phyloP scores from a whole-genome alignment of 2,888 invertebrate genomes.

The Fragum whitleyi region DNA sequence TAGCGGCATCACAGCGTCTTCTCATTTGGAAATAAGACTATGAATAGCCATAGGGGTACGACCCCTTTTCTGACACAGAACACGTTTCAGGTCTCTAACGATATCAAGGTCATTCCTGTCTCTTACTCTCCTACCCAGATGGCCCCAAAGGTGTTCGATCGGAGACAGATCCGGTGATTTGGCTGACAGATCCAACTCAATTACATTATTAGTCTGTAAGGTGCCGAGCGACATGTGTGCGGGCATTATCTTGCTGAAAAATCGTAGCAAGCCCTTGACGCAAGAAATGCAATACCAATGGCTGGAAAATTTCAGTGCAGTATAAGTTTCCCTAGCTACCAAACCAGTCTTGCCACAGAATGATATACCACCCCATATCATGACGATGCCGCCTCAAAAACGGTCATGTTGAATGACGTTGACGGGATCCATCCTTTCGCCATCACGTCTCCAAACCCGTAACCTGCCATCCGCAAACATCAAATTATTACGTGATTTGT shows the following conservation, averaged over 20 bases:
- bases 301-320: conserved; percentile 46
- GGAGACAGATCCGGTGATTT: conserved; percentile 10
- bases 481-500: conserved; percentile 39
- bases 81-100: no score
- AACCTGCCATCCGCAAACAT: conserved; percentile 27
- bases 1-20: no score
- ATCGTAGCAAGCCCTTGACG: neutral
- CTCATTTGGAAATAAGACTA: no score
- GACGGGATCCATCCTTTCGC: conserved; percentile 27
- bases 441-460: conserved; percentile 32
- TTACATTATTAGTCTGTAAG: no score
- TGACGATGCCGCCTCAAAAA: conserved; percentile 55
- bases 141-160: no score
- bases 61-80: no score
- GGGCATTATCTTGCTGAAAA: neutral
- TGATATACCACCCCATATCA: conserved; percentile 51
- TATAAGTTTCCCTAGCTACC: conserved; percentile 39
- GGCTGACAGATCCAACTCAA: no score
- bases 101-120: no score
- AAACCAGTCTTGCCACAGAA: conserved; percentile 28
- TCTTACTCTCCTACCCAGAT: no score
- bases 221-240: no score
- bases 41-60: no score
- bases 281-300: conserved; percentile 23
- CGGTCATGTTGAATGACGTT: conserved; percentile 37